Evolutionary conservation across 2,888 invertebrate species (phyloP).

Genomic region (Drosophila pegasa): DNA sequence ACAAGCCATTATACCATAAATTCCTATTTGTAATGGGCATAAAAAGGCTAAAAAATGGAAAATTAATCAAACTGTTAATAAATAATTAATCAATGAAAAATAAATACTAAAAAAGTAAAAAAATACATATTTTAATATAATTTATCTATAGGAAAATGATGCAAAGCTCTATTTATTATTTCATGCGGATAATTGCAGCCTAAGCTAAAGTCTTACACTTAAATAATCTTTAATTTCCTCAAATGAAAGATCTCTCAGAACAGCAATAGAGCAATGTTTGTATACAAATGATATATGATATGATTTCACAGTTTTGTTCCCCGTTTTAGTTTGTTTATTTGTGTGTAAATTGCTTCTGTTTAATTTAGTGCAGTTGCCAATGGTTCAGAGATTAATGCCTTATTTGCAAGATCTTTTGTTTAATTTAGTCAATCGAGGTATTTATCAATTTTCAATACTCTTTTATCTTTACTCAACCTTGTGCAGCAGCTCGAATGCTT

Average conservation of each 20-base stretch:
- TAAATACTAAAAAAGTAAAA: too few species aligned
- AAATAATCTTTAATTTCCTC: background rate
- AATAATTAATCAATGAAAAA: too few species aligned
- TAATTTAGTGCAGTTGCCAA: background rate
- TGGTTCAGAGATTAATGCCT: background rate
- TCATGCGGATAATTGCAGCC: background rate
- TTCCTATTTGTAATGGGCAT: too few species aligned
- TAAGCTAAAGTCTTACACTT: background rate
- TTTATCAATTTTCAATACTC: conserved; percentile 4
- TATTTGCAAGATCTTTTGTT: conserved; percentile 5
- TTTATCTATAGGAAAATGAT: too few species aligned
- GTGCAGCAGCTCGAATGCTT: conserved; percentile 6
- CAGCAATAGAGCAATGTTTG: background rate
- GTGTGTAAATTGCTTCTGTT: background rate
- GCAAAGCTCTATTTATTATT: too few species aligned
- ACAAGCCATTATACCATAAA: too few species aligned
- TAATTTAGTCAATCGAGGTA: conserved; percentile 3
- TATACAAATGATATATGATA: background rate
- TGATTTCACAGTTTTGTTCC: too few species aligned
- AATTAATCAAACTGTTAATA: too few species aligned
- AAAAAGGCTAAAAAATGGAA: too few species aligned
- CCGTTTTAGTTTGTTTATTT: conserved; percentile 8
- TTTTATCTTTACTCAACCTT: conserved; percentile 11
- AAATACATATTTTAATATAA: too few species aligned
- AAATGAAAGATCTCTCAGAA: background rate